Percentiles rank a stretch among this genome's conserved stretches.
These are phyloP conservation scores for Eristalis pertinax DNA, from an alignment of 2,888 invertebrate genomes.

Conservation along the genomic window DNA sequence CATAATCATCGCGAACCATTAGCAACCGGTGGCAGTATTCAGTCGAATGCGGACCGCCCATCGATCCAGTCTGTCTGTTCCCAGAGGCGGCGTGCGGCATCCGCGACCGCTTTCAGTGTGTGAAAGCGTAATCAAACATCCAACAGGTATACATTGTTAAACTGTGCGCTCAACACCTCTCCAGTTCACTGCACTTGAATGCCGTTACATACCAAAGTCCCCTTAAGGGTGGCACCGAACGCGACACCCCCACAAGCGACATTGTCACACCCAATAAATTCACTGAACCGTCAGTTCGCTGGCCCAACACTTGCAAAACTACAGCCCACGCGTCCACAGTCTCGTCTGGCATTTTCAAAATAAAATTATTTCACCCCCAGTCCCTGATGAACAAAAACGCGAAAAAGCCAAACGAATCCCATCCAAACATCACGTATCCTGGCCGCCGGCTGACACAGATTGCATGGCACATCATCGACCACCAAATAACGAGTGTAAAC, in stretches of 20 bases:
- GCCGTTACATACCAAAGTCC: conserved; percentile 46
- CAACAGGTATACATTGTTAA: conserved; percentile 64
- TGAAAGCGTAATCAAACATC: conserved; percentile 55
- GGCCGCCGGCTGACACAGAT: conserved; percentile 42
- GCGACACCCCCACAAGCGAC: background rate
- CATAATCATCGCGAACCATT: conserved; percentile 5
- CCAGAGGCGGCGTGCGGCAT: conserved; percentile 17
- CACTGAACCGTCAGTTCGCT: conserved; percentile 44
- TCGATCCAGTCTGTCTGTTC: conserved; percentile 2
- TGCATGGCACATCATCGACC: conserved; percentile 62
- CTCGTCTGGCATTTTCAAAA: conserved; percentile 34
- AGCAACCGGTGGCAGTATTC: conserved; percentile 22
- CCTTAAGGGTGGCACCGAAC: background rate
- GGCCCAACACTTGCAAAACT: background rate
- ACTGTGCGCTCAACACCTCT: conserved; percentile 50
- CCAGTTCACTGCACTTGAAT: conserved; percentile 62
- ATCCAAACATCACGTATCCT: conserved; percentile 26
- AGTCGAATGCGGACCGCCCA: background rate
- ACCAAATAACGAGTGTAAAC: conserved; percentile 66
- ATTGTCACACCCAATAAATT: conserved; percentile 56
- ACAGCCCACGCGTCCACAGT: conserved; percentile 26
- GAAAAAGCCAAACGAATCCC: conserved; percentile 46
- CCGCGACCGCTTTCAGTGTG: conserved; percentile 24
- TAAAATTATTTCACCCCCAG: conserved; percentile 58
- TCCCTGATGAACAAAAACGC: conserved; percentile 53